Conservation (phyloP, 2,797 vertebrate genomes). For the Lepidocolaptes lacrymiger region DNA sequence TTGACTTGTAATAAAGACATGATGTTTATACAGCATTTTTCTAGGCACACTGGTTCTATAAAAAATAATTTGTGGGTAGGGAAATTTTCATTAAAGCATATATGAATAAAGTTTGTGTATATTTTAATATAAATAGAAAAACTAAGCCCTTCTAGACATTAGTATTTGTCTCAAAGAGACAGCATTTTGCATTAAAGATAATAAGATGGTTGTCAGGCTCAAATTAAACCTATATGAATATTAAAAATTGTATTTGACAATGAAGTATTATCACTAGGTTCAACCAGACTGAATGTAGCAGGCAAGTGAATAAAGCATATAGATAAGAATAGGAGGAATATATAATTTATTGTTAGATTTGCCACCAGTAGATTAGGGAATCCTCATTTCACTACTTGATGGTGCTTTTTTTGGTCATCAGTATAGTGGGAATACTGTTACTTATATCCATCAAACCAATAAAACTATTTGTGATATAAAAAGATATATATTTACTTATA, state of each 20-base stretch:
- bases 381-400: not conserved
- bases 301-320: not conserved
- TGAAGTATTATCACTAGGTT: not conserved
- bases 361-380: rapidly evolving
- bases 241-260: not conserved
- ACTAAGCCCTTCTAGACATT: not conserved
- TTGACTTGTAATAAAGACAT: not conserved
- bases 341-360: not conserved
- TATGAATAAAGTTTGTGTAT: not conserved
- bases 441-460: not conserved
- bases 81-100: not conserved
- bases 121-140: not conserved
- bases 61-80: not conserved
- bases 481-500: not conserved
- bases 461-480: not conserved
- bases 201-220: not conserved
- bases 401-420: not conserved
- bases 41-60: not conserved
- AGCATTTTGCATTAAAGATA: not conserved
- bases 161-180: not conserved
- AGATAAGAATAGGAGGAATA: not conserved
- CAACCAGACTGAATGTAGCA: not conserved
- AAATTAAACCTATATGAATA: not conserved
- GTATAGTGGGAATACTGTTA: not conserved
- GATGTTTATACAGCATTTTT: not conserved